phyloP scores from a whole-genome alignment of 2,797 vertebrate species.

The Coreius guichenoti region DNA sequence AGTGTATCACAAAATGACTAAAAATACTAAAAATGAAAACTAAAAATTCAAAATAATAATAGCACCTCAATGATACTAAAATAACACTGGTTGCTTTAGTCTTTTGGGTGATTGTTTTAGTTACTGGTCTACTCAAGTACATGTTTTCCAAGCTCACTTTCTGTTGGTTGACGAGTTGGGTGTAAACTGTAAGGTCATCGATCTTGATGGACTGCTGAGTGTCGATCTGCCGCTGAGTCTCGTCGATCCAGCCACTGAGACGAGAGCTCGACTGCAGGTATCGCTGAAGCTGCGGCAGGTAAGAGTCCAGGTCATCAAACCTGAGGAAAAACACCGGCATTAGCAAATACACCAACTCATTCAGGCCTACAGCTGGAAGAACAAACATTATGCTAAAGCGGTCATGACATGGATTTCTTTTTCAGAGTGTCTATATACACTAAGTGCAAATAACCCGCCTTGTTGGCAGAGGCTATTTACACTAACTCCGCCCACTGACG shows the following conservation, averaged over 20 bases:
- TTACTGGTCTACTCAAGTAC: background rate
- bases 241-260: constrained; percentile 86
- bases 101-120: too few relatives aligned
- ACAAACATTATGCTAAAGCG: too few relatives aligned
- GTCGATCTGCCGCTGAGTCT: constrained; percentile 85
- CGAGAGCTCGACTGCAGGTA: constrained; percentile 84
- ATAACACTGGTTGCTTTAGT: background rate
- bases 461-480: too few relatives aligned
- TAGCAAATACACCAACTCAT: background rate
- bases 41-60: background rate
- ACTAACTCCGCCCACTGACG: too few relatives aligned
- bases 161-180: constrained; percentile 84
- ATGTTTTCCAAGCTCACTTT: constrained; percentile 78
- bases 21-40: background rate
- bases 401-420: too few relatives aligned
- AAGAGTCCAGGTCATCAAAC: constrained; percentile 86
- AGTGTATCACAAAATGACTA: background rate
- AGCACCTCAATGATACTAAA: background rate
- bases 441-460: too few relatives aligned
- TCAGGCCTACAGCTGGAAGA: background rate
- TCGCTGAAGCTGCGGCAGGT: constrained; percentile 86
- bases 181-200: constrained; percentile 77
- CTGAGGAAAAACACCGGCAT: constrained; percentile 67
- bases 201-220: constrained; percentile 83
- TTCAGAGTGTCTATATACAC: too few relatives aligned